A percentile compares a stretch with the other conserved stretches of the same genome.
phyloP scores from a whole-genome alignment of 2,113 vertebrate species.

The Amia ocellicauda region DNA sequence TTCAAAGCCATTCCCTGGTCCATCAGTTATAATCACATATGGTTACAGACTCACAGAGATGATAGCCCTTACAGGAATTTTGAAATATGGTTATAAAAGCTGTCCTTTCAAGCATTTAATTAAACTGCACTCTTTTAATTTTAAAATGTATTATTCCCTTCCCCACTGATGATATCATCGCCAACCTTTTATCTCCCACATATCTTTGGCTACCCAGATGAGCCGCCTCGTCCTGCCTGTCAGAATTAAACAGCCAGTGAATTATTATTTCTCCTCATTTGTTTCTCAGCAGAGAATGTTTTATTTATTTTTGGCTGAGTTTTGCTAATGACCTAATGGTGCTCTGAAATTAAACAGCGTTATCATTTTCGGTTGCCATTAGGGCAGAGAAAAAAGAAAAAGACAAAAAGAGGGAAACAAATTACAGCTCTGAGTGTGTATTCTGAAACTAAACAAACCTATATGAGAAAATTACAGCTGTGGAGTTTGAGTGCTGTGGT shows the following conservation, averaged over 20 bases:
- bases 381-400: no score
- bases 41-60: constrained; percentile 56
- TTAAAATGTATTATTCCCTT: constrained; percentile 53
- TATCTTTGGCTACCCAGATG: constrained; percentile 17
- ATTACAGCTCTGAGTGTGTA: no score
- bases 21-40: constrained; percentile 61
- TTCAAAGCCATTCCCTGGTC: constrained; percentile 53
- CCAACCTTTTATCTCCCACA: constrained; percentile 46
- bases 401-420: no score
- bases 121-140: constrained; percentile 62
- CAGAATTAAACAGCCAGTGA: not conserved
- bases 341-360: not conserved
- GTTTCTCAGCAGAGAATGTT: not conserved
- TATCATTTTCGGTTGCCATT: no score
- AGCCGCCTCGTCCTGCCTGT: not conserved
- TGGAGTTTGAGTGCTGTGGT: no score
- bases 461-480: no score
- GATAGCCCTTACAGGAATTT: constrained; percentile 51
- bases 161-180: constrained; percentile 50
- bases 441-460: no score
- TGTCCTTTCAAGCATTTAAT: constrained; percentile 66
- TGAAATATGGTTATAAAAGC: constrained; percentile 62
- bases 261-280: not conserved
- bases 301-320: constrained; percentile 17
- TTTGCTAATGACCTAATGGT: constrained; percentile 2